Conservation (phyloP, 2,113 vertebrate genomes). For the Archocentrus centrarchus region DNA sequence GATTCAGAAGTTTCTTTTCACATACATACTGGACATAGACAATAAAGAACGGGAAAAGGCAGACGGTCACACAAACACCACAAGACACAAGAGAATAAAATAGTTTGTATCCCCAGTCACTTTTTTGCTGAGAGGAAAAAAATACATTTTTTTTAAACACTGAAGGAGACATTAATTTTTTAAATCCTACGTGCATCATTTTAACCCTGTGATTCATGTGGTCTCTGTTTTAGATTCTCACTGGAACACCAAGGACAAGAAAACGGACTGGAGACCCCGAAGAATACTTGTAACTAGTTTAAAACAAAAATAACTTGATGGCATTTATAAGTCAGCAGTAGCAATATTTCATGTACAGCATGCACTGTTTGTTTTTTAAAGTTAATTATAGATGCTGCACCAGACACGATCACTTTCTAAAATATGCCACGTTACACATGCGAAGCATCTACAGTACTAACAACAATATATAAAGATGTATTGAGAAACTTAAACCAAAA, state of each 20-base stretch:
- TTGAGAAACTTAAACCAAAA: neutral
- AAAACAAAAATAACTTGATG: neutral
- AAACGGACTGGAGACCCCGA: constrained; percentile 3
- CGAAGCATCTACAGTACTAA: neutral
- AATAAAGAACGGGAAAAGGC: neutral
- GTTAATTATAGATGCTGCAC: neutral
- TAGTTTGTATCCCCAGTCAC: accelerated
- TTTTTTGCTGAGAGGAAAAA: neutral
- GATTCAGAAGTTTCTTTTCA: neutral
- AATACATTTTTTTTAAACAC: neutral
- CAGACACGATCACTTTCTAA: neutral
- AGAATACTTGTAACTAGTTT: constrained; percentile 6
- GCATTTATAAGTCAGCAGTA: neutral
- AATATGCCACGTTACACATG: neutral
- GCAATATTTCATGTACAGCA: neutral
- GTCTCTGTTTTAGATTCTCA: neutral
- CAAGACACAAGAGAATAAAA: neutral
- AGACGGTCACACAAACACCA: neutral
- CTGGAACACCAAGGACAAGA: constrained; percentile 7
- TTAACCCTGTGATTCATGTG: neutral
- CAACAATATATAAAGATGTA: neutral
- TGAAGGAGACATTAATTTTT: neutral
- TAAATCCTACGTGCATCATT: neutral
- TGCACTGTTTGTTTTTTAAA: too few relatives aligned
- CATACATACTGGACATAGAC: neutral